These are phyloP conservation scores for Conchocele bisecta DNA, from an alignment of 2,888 invertebrate species.

Conservation along the genomic window DNA sequence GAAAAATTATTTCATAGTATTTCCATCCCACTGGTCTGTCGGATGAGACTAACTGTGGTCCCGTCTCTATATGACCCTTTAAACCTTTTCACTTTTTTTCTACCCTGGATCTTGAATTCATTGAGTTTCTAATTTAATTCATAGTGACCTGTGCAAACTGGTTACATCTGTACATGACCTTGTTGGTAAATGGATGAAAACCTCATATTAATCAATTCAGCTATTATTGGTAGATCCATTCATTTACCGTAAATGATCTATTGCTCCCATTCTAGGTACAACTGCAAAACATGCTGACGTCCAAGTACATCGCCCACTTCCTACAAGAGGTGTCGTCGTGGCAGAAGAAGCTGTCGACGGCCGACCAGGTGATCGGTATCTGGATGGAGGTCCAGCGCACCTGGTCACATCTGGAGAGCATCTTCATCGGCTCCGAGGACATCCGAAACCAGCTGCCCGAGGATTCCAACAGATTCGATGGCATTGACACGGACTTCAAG, in stretches of 20 bases:
- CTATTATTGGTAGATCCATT: no score
- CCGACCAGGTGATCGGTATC: conserved; percentile 89
- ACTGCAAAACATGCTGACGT: conserved; percentile 97
- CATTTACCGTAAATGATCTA: neutral
- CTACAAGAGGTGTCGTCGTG: conserved; percentile 95
- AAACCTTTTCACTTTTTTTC: no score
- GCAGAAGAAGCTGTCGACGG: conserved; percentile 95
- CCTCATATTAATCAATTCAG: no score
- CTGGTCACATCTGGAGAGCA: conserved; percentile 98
- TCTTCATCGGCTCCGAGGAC: conserved; percentile 98
- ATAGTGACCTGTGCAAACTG: no score
- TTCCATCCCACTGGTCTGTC: no score
- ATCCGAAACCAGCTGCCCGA: conserved; percentile 96
- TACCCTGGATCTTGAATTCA: no score
- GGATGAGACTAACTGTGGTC: no score
- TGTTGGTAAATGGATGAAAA: no score
- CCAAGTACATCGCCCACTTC: conserved; percentile 98
- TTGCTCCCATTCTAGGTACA: conserved; percentile 87
- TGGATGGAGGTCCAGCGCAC: conserved; percentile 97
- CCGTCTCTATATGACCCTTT: no score
- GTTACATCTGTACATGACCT: no score
- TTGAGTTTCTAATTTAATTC: no score
- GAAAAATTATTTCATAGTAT: no score
- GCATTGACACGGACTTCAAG: conserved; percentile 94
- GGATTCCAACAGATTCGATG: conserved; percentile 95